phyloP scores from a whole-genome alignment of 1,140 invertebrate genomes.

The Sinonovacula constricta region DNA sequence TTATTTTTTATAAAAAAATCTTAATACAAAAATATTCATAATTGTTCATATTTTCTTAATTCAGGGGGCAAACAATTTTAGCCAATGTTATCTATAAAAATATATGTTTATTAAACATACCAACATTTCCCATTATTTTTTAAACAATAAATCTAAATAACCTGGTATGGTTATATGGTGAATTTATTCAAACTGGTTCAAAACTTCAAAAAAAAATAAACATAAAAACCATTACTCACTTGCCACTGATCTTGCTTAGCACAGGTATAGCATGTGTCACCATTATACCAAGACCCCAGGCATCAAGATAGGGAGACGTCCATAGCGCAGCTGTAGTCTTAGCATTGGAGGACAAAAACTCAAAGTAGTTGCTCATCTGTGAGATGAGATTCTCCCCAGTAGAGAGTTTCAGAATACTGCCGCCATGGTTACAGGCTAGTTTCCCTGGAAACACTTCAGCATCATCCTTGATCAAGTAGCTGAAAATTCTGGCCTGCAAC shows the following conservation, averaged over 20 bases:
- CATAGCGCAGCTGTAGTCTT: constrained; percentile 75
- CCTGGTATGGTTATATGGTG: too few species aligned
- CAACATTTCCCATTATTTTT: too few species aligned
- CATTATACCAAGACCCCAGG: constrained; percentile 78
- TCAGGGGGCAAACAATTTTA: too few species aligned
- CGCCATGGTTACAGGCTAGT: constrained; percentile 76
- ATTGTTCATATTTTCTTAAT: too few species aligned
- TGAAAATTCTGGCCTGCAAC: constrained; percentile 78
- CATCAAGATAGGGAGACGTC: constrained; percentile 79
- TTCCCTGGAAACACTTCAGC: constrained; percentile 78
- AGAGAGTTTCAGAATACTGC: constrained; percentile 76
- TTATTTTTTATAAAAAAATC: too few species aligned
- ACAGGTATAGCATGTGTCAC: constrained; percentile 79
- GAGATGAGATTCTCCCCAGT: constrained; percentile 79
- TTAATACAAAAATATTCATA: too few species aligned
- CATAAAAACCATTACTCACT: constrained; percentile 63
- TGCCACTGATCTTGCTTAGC: constrained; percentile 74
- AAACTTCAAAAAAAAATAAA: too few species aligned
- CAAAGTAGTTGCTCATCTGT: constrained; percentile 79
- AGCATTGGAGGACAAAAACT: constrained; percentile 77
- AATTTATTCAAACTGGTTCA: too few species aligned
- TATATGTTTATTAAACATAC: too few species aligned
- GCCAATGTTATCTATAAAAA: too few species aligned
- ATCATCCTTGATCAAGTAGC: constrained; percentile 79
- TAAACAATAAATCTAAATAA: too few species aligned